These are phyloP conservation scores for Parnassius apollo DNA, from an alignment of 2,888 invertebrate species.

Conservation along the genomic window DNA sequence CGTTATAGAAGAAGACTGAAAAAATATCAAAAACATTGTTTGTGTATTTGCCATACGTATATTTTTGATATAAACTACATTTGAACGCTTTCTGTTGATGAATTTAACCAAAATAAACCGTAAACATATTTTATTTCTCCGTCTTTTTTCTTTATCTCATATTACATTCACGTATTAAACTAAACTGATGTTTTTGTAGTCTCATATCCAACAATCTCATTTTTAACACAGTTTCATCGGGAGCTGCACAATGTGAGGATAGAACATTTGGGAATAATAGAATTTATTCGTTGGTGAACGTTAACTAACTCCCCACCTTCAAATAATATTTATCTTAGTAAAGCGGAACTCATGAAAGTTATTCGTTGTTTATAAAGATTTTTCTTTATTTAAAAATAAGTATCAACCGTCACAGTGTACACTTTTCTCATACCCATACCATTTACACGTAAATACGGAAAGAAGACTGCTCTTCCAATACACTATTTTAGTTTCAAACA, in stretches of 20 bases:
- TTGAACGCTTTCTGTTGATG: no score
- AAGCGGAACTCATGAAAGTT: slow-evolving; percentile 38
- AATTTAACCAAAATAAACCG: no score
- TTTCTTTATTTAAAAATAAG: slow-evolving; percentile 10
- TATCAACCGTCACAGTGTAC: slow-evolving; percentile 9
- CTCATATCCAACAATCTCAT: no score
- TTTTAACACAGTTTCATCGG: no score
- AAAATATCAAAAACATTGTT: no score
- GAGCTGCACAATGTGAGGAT: slow-evolving; percentile 10
- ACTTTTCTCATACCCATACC: slow-evolving; percentile 7
- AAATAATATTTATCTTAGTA: slow-evolving; percentile 26
- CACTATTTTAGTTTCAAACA: slow-evolving; percentile 24
- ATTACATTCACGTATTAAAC: no score
- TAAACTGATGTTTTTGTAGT: no score
- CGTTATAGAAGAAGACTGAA: no score
- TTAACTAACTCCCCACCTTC: slow-evolving; percentile 24
- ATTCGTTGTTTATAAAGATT: slow-evolving; percentile 45
- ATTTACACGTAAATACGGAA: slow-evolving; percentile 18
- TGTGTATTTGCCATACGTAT: no score
- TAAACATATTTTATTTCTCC: no score
- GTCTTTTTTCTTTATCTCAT: no score
- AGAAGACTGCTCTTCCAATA: slow-evolving; percentile 17
- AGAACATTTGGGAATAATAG: slow-evolving; percentile 29
- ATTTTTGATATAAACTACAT: no score
- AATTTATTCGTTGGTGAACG: slow-evolving; percentile 25